Evolutionary conservation across 2,113 vertebrate species (phyloP).

Genomic region (Dasyurus viverrinus): DNA sequence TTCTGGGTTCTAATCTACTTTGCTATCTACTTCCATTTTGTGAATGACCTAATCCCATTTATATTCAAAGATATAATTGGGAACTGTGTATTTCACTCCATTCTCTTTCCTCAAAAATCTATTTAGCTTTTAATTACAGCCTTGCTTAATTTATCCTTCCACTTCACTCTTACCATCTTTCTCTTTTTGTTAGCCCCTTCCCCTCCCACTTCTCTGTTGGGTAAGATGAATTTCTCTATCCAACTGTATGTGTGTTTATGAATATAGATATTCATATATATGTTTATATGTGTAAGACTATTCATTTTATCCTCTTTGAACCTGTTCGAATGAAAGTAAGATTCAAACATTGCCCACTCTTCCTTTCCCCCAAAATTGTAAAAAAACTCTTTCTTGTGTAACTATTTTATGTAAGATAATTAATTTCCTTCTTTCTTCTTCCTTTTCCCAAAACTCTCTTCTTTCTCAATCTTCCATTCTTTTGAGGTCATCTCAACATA

Average conservation of each 20-base stretch:
- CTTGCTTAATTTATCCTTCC: not conserved
- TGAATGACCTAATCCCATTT: not conserved
- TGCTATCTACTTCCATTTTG: not conserved
- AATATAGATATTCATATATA: not conserved
- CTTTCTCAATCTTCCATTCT: not conserved
- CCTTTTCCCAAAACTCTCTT: not conserved
- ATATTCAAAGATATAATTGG: not conserved
- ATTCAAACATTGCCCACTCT: not conserved
- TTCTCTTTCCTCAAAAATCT: not conserved
- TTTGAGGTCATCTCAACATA: not conserved
- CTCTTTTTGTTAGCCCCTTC: not conserved
- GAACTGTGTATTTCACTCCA: not conserved
- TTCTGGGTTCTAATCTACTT: not conserved
- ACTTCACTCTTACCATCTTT: not conserved
- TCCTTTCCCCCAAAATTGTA: not conserved
- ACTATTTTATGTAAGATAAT: not conserved
- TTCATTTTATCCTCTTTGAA: not conserved
- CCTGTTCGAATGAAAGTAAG: not conserved
- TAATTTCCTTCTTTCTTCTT: not conserved
- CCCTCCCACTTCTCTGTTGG: not conserved
- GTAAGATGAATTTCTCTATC: not conserved
- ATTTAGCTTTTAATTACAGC: not conserved
- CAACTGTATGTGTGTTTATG: not conserved
- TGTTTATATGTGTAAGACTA: not conserved
- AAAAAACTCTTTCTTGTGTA: not conserved